Base-by-base conservation (phyloP, 1,140 invertebrate species). In the Metaphire vulgaris region DNA sequence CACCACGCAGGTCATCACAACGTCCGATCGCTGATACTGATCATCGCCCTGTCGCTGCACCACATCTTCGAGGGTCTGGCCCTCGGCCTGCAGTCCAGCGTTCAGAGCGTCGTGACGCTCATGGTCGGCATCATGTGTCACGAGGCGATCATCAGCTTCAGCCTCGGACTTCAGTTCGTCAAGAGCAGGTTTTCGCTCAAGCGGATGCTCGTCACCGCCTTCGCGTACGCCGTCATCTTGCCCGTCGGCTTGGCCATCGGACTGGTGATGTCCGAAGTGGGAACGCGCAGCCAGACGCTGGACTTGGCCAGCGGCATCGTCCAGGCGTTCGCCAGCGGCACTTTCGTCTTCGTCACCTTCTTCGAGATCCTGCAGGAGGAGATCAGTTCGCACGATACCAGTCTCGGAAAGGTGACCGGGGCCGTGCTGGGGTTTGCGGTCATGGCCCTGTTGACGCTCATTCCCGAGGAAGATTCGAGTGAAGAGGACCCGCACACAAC, bases 271-370 rank as follows among this genome's bases (percentile, higher is more conserved):
- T 74, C 83, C 88, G 15, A 88, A 85, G 81, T 86, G 33, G 82
- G 84, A 15, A 81, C 81, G 6, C 16, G 41, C 6, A 67, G 29
- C 31, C 16, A n/a, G 26, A 33, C 56, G 30, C 80, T 82, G 31
- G 76, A 85, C 21, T 78, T 89, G 32, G 79, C 87, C 2, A 88
- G 87, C 81, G 89, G 87, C 0, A 84, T 89, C 75, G 83, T 91
- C 34, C 89, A 90, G 83, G 89, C 88, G 72, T 79, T 96, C 14
- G 93, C 94, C 21, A 93, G 92, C 21, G 95, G 95, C 33, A 97
- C 94, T 0, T 90, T 97, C 41, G 87, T 97, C 0, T 97, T 96
- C 85, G 93, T 97, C 65, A 94, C 93, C 0, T 92, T 96, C 69
- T 92, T 94, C 82, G 95, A 97, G 87, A 92, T 97, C 69, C 86